A percentile compares a stretch with the other conserved stretches of the same genome.
Conservation (phyloP, 2,113 vertebrate genomes). For the Corythoichthys haematopterus region DNA sequence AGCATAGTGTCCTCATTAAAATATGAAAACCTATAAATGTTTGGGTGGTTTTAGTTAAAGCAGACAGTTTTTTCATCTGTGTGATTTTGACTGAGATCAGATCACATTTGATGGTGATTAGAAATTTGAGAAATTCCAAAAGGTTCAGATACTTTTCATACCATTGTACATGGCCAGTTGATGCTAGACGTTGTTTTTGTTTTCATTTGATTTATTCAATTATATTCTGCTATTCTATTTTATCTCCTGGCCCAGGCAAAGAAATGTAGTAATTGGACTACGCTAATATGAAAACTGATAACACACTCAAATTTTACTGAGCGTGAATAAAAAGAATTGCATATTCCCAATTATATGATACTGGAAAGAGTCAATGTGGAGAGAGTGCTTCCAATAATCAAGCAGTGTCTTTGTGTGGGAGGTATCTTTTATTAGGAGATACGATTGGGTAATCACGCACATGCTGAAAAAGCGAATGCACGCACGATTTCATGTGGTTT, state of each 20-base stretch:
- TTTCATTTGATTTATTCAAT: too few relatives aligned
- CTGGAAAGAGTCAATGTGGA: neutral
- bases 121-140: too few relatives aligned
- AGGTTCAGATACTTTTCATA: too few relatives aligned
- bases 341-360: neutral
- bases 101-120: too few relatives aligned
- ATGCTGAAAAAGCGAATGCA: constrained; percentile 12
- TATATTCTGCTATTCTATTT: neutral
- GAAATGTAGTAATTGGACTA: neutral
- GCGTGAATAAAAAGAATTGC: neutral
- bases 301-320: neutral
- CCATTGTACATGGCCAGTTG: too few relatives aligned
- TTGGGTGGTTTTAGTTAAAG: too few relatives aligned
- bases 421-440: constrained; percentile 9
- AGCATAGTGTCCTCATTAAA: too few relatives aligned
- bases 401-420: constrained; percentile 8
- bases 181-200: neutral
- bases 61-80: too few relatives aligned
- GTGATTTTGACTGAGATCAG: too few relatives aligned
- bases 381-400: neutral
- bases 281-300: neutral
- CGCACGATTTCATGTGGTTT: constrained; percentile 11
- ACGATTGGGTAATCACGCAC: neutral
- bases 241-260: neutral
- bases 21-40: too few relatives aligned